Percentiles rank a stretch among this genome's conserved stretches.
These are phyloP conservation scores for Euphydryas editha DNA, from an alignment of 2,888 invertebrate species.

Conservation along the genomic window DNA sequence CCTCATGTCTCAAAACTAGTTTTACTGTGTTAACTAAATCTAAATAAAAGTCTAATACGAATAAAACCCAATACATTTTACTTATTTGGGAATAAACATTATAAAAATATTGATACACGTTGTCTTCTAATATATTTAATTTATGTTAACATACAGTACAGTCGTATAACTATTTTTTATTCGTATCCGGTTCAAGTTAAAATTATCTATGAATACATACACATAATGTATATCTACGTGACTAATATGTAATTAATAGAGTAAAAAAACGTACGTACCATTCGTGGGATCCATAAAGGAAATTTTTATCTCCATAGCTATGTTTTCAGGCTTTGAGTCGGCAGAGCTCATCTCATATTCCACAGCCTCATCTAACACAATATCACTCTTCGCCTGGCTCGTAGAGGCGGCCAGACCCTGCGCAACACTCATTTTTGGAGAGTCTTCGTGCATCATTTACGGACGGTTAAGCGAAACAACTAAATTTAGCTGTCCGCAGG, in stretches of 20 bases:
- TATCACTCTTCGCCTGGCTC: constrained; percentile 77
- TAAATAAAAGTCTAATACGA: constrained; percentile 64
- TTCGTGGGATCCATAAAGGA: constrained; percentile 84
- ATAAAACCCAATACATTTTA: constrained; percentile 31
- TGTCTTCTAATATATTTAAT: neutral
- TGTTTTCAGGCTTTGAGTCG: constrained; percentile 78
- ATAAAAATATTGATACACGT: neutral
- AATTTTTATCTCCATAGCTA: constrained; percentile 85
- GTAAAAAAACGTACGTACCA: constrained; percentile 73
- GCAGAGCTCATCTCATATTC: constrained; percentile 74
- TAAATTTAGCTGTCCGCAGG: constrained; percentile 57
- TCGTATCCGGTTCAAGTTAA: constrained; percentile 33
- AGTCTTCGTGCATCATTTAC: constrained; percentile 87
- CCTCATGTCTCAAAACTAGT: constrained; percentile 67
- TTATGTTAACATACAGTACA: neutral
- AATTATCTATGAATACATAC: constrained; percentile 26
- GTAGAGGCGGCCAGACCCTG: constrained; percentile 87
- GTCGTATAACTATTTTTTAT: neutral
- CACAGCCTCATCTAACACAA: constrained; percentile 71
- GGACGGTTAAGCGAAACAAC: constrained; percentile 72
- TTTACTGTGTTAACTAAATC: constrained; percentile 48
- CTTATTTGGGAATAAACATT: neutral
- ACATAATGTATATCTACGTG: constrained; percentile 18
- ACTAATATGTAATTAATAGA: constrained; percentile 31
- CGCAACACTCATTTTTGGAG: constrained; percentile 86